Evolutionary conservation across 2,797 vertebrate species (phyloP), one percentile per base, ranked within the genome.

Genomic region (Xiphorhynchus erythropygius): DNA sequence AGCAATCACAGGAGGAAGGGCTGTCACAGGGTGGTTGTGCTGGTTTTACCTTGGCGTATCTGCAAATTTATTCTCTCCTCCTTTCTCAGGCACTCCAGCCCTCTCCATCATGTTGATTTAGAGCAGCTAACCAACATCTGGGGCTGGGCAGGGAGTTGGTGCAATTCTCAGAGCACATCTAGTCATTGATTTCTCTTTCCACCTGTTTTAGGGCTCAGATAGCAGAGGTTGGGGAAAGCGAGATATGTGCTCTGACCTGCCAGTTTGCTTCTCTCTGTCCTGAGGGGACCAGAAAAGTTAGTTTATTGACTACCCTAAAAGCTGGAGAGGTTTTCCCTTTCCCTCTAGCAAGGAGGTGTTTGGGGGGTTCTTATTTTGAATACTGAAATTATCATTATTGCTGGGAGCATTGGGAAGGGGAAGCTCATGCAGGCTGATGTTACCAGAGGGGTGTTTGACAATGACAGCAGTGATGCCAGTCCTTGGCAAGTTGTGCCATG

Each of bases 1-100:
- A 53, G 44, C 35, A 53, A 7, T 14, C 19, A 6, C 5, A 25
- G 86, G 50, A 56, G 52, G 37, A 25, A 75, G 15, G 0, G 0
- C 37, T 57, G 56, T 57, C 41, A 2, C 5, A 10, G 64, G 18
- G 7, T 37, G 39, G 13, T 37, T 73, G 35, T 55, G 21, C 28
- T 79, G 35, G 1, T 83, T 84, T 60, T 56, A 47, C 46, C 37
- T 69, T 2, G 3, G 9, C 11, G 80, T 50, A 14, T 22, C 16
- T 60, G 8, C 69, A 25, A 33, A 44, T 78, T 47, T 84, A 11
- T 55, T 65, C 11, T 74, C 42, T 53, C 42, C 47, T 59, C 37
- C 1, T 23, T 74, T 83, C 50, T 44, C 55, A 53, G 60, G n/a
- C 7, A 4, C 22, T 37, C 17, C 52, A 60, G 30, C 12, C 41